Conservation (phyloP, 92 coral and sea anemone genomes). For the Scolanthus callimorphus region DNA sequence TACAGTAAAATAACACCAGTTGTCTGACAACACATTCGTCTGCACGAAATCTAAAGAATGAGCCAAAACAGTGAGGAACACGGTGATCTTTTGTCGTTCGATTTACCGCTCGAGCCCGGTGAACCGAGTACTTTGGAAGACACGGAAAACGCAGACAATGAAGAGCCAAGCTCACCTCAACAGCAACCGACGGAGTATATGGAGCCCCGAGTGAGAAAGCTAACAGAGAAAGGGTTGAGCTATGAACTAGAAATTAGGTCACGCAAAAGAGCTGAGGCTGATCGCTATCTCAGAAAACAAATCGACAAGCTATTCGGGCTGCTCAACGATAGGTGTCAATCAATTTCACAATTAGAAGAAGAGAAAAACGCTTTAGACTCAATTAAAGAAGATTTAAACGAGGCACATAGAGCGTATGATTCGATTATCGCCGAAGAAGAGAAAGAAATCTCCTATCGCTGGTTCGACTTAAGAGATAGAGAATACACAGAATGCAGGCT, state of each 20-base stretch:
- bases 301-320: conserved; percentile 3
- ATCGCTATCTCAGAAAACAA: conserved; percentile 8
- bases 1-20: no score
- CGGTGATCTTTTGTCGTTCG: no score
- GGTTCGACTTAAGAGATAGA: conserved; percentile 33
- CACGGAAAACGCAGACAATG: not conserved
- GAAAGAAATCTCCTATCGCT: conserved; percentile 27
- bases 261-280: not conserved
- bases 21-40: no score
- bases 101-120: no score
- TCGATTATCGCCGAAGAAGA: conserved; percentile 14
- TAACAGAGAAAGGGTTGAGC: conserved; percentile 23
- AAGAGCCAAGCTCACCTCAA: not conserved
- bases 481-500: conserved; percentile 36
- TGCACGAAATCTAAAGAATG: no score
- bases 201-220: no score
- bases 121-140: no score
- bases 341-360: conserved; percentile 12
- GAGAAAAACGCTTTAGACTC: conserved; percentile 26
- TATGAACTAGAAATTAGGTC: not conserved
- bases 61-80: no score
- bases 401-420: conserved; percentile 18
- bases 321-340: not conserved
- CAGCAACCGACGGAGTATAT: no score
- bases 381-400: conserved; percentile 29